phyloP scores from a whole-genome alignment of 2,888 invertebrate species.

The Ophonus ardosiacus region DNA sequence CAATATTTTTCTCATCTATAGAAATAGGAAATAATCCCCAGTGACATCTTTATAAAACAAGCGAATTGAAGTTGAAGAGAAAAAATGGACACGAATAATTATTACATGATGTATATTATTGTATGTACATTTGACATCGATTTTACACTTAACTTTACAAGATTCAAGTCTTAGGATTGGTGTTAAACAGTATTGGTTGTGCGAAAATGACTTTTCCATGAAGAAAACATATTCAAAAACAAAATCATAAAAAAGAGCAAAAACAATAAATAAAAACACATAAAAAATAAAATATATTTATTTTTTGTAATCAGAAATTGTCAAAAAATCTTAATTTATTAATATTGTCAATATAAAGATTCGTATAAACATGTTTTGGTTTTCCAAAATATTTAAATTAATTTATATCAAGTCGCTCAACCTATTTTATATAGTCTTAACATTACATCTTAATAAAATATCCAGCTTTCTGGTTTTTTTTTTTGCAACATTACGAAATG shows the following conservation, averaged over 20 bases:
- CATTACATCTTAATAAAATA: constrained; percentile 42
- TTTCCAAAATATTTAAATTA: constrained; percentile 45
- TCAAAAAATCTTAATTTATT: constrained; percentile 53
- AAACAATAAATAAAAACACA: constrained; percentile 35
- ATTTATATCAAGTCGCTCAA: constrained; percentile 52
- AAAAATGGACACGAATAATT: constrained; percentile 41
- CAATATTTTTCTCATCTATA: background rate
- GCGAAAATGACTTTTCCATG: constrained; percentile 47
- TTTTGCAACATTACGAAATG: constrained; percentile 27
- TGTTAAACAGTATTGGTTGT: constrained; percentile 58
- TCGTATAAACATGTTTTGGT: constrained; percentile 76
- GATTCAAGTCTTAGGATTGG: constrained; percentile 62
- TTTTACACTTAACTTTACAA: constrained; percentile 59
- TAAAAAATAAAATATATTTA: constrained; percentile 38
- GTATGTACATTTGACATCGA: constrained; percentile 57
- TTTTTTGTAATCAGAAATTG: constrained; percentile 27
- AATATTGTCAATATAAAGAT: constrained; percentile 71
- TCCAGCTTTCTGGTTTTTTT: background rate
- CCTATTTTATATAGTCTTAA: constrained; percentile 50
- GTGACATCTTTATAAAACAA: background rate
- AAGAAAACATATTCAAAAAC: background rate
- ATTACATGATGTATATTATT: constrained; percentile 52
- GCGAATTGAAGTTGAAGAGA: background rate
- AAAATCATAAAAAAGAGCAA: constrained; percentile 20
- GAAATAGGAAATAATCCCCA: background rate